Evolutionary conservation across 2,888 invertebrate species (phyloP), one percentile per base, ranked within the genome.

Genomic region (Conops quadrifasciatus): DNA sequence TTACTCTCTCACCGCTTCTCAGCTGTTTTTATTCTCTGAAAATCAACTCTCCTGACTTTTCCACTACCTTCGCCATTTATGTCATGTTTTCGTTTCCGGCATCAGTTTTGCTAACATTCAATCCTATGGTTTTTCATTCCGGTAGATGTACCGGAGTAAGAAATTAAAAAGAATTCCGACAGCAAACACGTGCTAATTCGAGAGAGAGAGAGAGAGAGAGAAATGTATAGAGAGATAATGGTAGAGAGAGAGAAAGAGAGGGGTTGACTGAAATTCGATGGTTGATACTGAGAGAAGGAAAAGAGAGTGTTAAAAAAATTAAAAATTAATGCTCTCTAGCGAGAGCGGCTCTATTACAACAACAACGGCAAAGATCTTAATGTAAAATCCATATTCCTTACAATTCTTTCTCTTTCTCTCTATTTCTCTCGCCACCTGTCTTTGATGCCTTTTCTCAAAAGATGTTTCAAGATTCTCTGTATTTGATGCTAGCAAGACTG

Each of bases 301-400:
- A 62, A 43, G 2, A 62, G 9, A 7, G n/a, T n/a, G n/a, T n/a
- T n/a, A n/a, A n/a, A 47, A 24, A 15, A 30, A 53, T 19, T 51
- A 26, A 26, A 36, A n/a, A 45, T 16, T 15, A 30, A 28, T 53
- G n/a, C 5, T 24, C 59, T 2, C 2, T 15, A 28, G 1, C 13
- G 28, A 19, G 7, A 30, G 26, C 24, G 47, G 24, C 13, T 28
- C 28, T 21, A 49, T 15, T 43, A 58, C 2, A 28, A 28, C 13
- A 43, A 36, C 49, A 68, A 59, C 19, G 63, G 21, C 16, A 36
- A 30, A 26, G 30, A 80, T 76, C 79, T 79, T 81, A 79, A 80
- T 80, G 81, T 79, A 77, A 80, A 80, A 80, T 80, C 80, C 79
- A 81, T 80, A 80, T 79, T 80, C 78, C 78, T 77, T 26, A 56